phyloP scores from a whole-genome alignment of 2,113 vertebrate genomes.

The Xenus cinereus region DNA sequence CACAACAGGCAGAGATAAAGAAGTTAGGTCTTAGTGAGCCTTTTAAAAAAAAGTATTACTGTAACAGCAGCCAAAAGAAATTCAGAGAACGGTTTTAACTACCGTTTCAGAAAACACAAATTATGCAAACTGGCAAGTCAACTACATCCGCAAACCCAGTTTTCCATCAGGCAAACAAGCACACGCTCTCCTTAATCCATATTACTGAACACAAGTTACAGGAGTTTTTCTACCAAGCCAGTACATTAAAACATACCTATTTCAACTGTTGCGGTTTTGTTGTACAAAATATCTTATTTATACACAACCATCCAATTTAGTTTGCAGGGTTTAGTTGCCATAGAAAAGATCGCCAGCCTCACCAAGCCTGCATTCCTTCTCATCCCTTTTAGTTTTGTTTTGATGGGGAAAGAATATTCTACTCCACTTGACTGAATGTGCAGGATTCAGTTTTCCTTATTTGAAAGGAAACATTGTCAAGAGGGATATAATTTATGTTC shows the following conservation, averaged over 20 bases:
- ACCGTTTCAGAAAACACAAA: background rate
- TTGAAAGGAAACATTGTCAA: slow-evolving; percentile 35
- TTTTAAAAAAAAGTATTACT: background rate
- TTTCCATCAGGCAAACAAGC: background rate
- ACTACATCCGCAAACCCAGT: background rate
- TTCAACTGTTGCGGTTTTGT: background rate
- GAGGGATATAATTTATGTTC: slow-evolving; percentile 32
- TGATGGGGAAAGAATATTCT: background rate
- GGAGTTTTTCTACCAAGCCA: background rate
- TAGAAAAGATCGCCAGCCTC: background rate
- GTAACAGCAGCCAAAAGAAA: background rate
- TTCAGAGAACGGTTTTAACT: background rate
- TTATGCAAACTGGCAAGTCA: background rate
- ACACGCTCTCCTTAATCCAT: background rate
- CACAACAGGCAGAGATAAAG: background rate
- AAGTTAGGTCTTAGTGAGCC: background rate
- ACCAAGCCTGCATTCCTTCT: background rate
- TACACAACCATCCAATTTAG: background rate
- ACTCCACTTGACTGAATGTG: background rate
- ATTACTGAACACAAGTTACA: background rate
- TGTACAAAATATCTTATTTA: background rate
- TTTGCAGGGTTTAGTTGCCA: background rate
- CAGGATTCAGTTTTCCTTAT: background rate
- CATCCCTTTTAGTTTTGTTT: background rate
- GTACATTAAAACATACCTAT: background rate